A percentile compares a stretch with the other conserved stretches of the same genome.
These are phyloP conservation scores for Eretmocerus hayati DNA, from an alignment of 2,888 invertebrate species.

Conservation along the genomic window DNA sequence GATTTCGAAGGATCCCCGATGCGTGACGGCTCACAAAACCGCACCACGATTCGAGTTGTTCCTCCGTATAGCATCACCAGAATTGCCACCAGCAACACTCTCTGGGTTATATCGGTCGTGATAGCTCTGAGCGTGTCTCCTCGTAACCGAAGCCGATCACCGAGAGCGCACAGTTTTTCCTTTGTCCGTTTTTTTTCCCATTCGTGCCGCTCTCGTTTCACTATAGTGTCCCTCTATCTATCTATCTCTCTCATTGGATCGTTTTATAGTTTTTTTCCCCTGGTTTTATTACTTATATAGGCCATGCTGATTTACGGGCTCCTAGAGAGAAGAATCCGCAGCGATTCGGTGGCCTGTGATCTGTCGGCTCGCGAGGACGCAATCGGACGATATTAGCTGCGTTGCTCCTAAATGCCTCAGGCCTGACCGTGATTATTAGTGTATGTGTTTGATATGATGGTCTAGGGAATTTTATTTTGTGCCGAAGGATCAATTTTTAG, in stretches of 20 bases:
- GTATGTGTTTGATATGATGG: too few species aligned
- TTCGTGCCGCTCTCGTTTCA: neutral
- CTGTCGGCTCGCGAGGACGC: constrained; percentile 6
- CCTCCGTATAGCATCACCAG: too few species aligned
- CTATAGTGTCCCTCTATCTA: too few species aligned
- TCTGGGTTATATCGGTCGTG: neutral
- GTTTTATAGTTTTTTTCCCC: constrained; percentile 5
- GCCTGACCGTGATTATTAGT: too few species aligned
- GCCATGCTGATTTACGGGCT: constrained; percentile 19
- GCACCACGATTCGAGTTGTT: constrained; percentile 19
- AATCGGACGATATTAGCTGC: neutral
- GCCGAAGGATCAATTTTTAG: too few species aligned
- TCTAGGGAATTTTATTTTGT: too few species aligned
- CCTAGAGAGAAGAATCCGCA: constrained; percentile 6
- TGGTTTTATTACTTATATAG: constrained; percentile 17
- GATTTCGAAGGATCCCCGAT: too few species aligned
- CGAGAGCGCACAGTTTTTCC: constrained; percentile 11
- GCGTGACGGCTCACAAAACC: constrained; percentile 27
- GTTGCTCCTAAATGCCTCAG: too few species aligned
- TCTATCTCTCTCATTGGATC: constrained; percentile 1
- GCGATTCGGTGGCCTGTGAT: constrained; percentile 15
- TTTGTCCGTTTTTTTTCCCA: constrained; percentile 13
- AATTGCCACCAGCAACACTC: neutral
- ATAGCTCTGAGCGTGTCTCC: constrained; percentile 24
- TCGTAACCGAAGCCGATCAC: constrained; percentile 23